Percentiles rank a stretch among this genome's conserved stretches.
Conservation (phyloP, 2,888 invertebrate genomes). For the Andricus quercusramuli region DNA sequence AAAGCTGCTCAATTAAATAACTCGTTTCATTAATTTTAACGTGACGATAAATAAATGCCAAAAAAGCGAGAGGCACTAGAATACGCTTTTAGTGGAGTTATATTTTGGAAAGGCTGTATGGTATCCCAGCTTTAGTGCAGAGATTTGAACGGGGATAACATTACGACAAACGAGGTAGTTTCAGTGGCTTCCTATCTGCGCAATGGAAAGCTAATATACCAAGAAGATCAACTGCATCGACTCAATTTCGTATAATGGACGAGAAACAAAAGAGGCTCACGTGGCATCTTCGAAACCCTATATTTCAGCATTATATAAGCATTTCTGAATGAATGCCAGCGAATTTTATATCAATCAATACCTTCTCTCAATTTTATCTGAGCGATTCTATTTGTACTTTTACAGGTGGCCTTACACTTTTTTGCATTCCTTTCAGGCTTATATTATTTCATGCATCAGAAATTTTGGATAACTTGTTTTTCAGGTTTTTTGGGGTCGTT, state of each 20-base stretch:
- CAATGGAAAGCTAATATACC: constrained; percentile 25
- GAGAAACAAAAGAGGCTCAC: constrained; percentile 24
- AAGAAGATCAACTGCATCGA: constrained; percentile 37
- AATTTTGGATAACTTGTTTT: too few species aligned
- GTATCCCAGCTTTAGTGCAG: background rate
- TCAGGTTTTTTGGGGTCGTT: too few species aligned
- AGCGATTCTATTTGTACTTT: too few species aligned
- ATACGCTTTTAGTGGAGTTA: background rate
- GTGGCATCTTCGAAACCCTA: background rate
- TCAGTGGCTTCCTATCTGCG: constrained; percentile 8
- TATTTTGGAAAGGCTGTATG: background rate
- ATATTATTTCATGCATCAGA: too few species aligned
- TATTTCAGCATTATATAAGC: background rate
- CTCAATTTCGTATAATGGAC: constrained; percentile 26
- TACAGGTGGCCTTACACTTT: too few species aligned
- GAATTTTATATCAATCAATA: background rate
- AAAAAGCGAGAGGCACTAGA: background rate
- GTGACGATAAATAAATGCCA: background rate
- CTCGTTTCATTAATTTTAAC: background rate
- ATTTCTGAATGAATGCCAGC: background rate
- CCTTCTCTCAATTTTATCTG: background rate
- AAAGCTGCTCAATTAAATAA: background rate
- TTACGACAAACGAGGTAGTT: constrained; percentile 31
- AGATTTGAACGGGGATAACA: constrained; percentile 29
- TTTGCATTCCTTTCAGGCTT: too few species aligned